Evolutionary conservation across 1,140 invertebrate species (phyloP), one percentile per base, ranked within the genome.

Genomic region (Bradynema listronoti): DNA sequence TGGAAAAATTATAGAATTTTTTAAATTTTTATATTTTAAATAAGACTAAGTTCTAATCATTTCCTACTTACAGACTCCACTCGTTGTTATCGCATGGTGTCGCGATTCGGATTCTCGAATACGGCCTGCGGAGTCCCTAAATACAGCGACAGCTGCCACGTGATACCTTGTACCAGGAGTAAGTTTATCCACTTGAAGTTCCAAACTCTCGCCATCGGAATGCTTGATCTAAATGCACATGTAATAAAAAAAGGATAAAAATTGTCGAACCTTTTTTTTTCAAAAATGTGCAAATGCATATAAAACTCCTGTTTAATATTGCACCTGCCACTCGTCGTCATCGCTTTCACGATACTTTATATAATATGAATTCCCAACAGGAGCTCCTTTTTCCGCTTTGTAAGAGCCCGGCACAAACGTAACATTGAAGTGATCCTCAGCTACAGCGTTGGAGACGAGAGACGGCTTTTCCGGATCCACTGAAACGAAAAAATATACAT

Each of bases 131-230:
- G 33, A 27, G 55, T 75, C 76, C 6, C 42, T 61, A 57, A 76
- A 68, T 24, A 77, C 54, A 24, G 92, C 87, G 4, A 93, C 90
- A 1, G 94, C 84, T 58, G 86, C 84, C 73, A 98, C 86, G 68
- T 94, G 87, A 77, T 97, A 85, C 3, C 85, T 83, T 61, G 87
- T 86, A n/a, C 88, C 89, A 2, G 86, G 86, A 66, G 87, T 84
- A 41, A 98, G 82, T 1, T 87, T 88, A 24, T 84, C 82, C 14
- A 94, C 81, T 52, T 87, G 83, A 34, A 87, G 84, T 57, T 81
- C 86, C 64, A 73, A 53, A 16, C 56, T 56, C 16, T 66, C 59
- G 11, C 49, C 27, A 32, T 29, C 49, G 11, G 60, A 51, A 22
- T 65, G 24, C 36, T 65, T 58, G 19, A 19, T 45, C 68, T 68